A percentile compares a stretch with the other conserved stretches of the same genome.
These are phyloP conservation scores for Illadopsis cleaveri DNA, from an alignment of 2,113 vertebrate species.

Conservation along the genomic window DNA sequence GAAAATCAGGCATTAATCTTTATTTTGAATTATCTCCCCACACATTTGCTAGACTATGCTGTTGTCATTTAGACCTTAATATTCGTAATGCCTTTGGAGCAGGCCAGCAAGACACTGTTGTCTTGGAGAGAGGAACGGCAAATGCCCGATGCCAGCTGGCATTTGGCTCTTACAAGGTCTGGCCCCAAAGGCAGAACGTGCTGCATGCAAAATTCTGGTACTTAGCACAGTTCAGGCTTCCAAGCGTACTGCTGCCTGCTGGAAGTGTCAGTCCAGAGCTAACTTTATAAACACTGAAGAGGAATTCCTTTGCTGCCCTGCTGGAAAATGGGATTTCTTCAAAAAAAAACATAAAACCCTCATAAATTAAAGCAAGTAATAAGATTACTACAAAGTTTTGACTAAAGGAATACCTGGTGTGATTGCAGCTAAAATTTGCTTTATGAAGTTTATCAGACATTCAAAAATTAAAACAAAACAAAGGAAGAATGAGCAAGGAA, in stretches of 20 bases:
- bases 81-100: neutral
- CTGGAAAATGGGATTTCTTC: neutral
- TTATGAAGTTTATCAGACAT: neutral
- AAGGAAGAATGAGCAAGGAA: neutral
- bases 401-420: neutral
- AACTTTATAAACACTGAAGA: neutral
- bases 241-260: neutral
- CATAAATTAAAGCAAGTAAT: neutral
- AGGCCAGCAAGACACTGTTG: neutral
- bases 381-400: neutral
- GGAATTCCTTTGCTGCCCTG: neutral
- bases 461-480: neutral
- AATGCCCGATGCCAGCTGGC: neutral
- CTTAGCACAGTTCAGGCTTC: neutral
- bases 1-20: neutral
- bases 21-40: neutral
- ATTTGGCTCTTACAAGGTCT: neutral
- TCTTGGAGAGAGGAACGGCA: neutral
- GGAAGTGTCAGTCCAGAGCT: neutral
- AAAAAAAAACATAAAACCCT: neutral
- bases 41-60: neutral
- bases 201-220: neutral
- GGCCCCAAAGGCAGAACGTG: neutral
- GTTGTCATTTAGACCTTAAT: neutral
- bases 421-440: neutral